Base-by-base conservation (phyloP, 2,113 vertebrate species). In the Carlito syrichta region DNA sequence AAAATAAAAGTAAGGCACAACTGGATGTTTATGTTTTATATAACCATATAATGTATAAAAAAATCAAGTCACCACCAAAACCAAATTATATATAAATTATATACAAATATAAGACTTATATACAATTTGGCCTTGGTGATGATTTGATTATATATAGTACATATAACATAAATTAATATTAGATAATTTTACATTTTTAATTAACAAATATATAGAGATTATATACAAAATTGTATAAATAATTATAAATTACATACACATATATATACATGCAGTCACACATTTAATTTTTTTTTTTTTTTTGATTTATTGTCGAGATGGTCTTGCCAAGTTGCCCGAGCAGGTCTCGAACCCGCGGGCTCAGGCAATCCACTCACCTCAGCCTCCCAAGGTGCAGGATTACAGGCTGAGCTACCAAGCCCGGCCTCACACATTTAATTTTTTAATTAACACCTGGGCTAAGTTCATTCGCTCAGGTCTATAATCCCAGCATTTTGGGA, bases 271-370 rank as follows among this genome's bases (percentile, higher is more conserved):
- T n/a, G 63, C 19, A 66, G 35, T n/a, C 63, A 66, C 14, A 19
- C 68, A 86, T 54, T 73, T 73, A 68, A 84, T 71, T 74, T 86
- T 94, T n/a, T n/a, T n/a, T n/a, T n/a, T n/a, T n/a, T n/a, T n/a
- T n/a, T n/a, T n/a, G n/a, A n/a, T n/a, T n/a, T n/a, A n/a, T n/a
- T n/a, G n/a, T n/a, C n/a, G n/a, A n/a, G n/a, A n/a, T n/a, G n/a
- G n/a, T n/a, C n/a, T n/a, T n/a, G n/a, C n/a, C n/a, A n/a, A n/a
- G n/a, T n/a, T n/a, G n/a, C n/a, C n/a, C n/a, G n/a, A n/a, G n/a
- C n/a, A n/a, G n/a, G n/a, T n/a, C n/a, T n/a, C n/a, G n/a, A n/a
- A n/a, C n/a, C n/a, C n/a, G n/a, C n/a, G n/a, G n/a, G n/a, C n/a
- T n/a, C n/a, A n/a, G n/a, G n/a, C n/a, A n/a, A n/a, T n/a, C n/a